phyloP scores from a whole-genome alignment of 2,113 vertebrate genomes.

The Aphelocoma coerulescens region DNA sequence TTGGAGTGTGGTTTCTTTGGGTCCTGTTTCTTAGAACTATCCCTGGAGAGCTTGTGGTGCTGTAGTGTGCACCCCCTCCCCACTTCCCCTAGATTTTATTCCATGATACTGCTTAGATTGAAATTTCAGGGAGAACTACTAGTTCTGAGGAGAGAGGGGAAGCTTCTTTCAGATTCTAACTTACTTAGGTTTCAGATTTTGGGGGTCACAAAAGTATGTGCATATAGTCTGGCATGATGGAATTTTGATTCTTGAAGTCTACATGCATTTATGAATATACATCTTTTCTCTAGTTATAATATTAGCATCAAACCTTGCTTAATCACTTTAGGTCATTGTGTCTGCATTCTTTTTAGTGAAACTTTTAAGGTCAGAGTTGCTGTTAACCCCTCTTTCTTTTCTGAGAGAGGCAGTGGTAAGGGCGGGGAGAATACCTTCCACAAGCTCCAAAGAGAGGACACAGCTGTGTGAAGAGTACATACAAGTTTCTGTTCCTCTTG shows the following conservation, averaged over 20 bases:
- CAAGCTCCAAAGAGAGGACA: neutral
- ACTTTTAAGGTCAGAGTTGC: neutral
- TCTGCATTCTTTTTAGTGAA: neutral
- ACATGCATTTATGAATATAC: neutral
- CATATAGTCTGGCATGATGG: neutral
- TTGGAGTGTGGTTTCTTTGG: neutral
- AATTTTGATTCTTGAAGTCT: neutral
- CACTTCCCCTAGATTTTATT: neutral
- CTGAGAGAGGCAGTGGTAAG: neutral
- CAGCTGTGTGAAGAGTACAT: neutral
- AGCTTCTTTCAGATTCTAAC: neutral
- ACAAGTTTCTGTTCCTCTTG: neutral
- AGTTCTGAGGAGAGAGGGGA: neutral
- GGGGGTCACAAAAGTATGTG: neutral
- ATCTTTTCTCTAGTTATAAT: neutral
- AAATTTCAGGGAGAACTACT: neutral
- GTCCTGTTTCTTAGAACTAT: neutral
- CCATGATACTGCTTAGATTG: neutral
- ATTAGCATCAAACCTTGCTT: neutral
- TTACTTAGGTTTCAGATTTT: neutral
- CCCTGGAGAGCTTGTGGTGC: neutral
- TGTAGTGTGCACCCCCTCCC: accelerated
- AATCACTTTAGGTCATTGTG: neutral
- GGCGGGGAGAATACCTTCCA: neutral
- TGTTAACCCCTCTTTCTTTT: neutral